Percentiles rank a stretch among this genome's conserved stretches.
These are phyloP conservation scores for Drosophila tsacasi DNA, from an alignment of 1,140 invertebrate species.

Conservation along the genomic window DNA sequence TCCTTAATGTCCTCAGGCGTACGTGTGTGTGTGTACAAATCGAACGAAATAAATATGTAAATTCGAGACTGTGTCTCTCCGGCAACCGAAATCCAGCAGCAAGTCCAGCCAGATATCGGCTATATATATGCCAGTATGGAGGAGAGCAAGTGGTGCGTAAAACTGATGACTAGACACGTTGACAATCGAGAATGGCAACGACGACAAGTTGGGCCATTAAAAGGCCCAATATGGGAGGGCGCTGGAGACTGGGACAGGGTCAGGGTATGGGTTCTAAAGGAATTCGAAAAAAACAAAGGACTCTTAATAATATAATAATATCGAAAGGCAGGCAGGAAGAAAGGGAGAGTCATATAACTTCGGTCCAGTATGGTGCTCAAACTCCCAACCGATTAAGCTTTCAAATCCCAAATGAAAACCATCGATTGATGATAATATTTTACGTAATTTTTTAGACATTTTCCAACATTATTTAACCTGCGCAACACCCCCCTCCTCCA, in stretches of 20 bases:
- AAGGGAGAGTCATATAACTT: not conserved
- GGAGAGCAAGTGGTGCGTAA: constrained; percentile 69
- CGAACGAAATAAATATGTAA: constrained; percentile 71
- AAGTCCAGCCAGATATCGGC: not conserved
- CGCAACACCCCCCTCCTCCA: not conserved
- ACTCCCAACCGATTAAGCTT: too few species aligned
- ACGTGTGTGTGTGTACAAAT: constrained; percentile 21
- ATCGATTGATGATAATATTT: too few species aligned
- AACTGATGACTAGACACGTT: constrained; percentile 77
- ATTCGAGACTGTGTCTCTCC: constrained; percentile 32
- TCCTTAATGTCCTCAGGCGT: constrained; percentile 2
- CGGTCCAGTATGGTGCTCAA: not conserved
- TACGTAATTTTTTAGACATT: not conserved
- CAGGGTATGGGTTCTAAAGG: too few species aligned
- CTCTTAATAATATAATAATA: constrained; percentile 43
- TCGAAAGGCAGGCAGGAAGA: not conserved
- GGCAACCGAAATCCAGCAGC: constrained; percentile 24
- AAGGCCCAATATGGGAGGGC: constrained; percentile 6
- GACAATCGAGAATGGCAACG: constrained; percentile 56
- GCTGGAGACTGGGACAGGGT: too few species aligned
- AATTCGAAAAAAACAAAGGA: not conserved
- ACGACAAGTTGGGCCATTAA: constrained; percentile 50
- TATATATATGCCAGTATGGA: too few species aligned
- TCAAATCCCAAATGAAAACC: too few species aligned
- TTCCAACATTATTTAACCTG: not conserved